Base-by-base conservation (phyloP, 2,888 invertebrate species). In the Caenorhabditis drosophilae region DNA sequence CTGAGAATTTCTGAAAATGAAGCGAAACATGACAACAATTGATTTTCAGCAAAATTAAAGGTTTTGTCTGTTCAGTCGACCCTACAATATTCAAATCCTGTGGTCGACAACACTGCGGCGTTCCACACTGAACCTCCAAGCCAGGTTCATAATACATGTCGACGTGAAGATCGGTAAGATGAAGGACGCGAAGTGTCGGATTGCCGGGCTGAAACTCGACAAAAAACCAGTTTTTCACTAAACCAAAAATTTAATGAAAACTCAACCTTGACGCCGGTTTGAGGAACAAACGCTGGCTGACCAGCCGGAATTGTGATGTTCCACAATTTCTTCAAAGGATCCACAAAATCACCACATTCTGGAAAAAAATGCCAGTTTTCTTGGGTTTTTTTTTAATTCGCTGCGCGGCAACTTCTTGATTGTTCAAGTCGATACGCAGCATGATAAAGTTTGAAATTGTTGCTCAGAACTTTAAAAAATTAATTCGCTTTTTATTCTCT, bases 61-160 rank as follows among this genome's bases (percentile, higher is more conserved):
- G n/a, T n/a, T n/a, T n/a, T n/a, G n/a, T n/a, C n/a, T n/a, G n/a
- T n/a, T n/a, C n/a, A n/a, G n/a, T n/a, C n/a, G n/a, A n/a, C n/a
- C 63, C 49, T 50, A 66, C 56, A 25, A 56, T 54, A 58, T 66
- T 60, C 52, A 61, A 53, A 25, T 67, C 63, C 26, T 52, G 60
- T 11, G 72, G 67, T n/a, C 86, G 80, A 84, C 97, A 97, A 84
- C 96, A 97, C 2, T 96, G 87, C 0, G 96, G 96, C 84, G 96
- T 92, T 66, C 90, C 90, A 84, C 96, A 97, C 69, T 92, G 91
- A 0, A 94, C 94, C 84, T 94, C 71, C 22, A 55, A 31, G 26
- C 70, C 70, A 1, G 42, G 26, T 2, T 55, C 58, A 34, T 78
- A 77, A 34, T 69, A 57, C 56, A 70, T 71, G 48, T 79, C 79